phyloP scores from a whole-genome alignment of 2,888 invertebrate species.

The Polia nebulosa region DNA sequence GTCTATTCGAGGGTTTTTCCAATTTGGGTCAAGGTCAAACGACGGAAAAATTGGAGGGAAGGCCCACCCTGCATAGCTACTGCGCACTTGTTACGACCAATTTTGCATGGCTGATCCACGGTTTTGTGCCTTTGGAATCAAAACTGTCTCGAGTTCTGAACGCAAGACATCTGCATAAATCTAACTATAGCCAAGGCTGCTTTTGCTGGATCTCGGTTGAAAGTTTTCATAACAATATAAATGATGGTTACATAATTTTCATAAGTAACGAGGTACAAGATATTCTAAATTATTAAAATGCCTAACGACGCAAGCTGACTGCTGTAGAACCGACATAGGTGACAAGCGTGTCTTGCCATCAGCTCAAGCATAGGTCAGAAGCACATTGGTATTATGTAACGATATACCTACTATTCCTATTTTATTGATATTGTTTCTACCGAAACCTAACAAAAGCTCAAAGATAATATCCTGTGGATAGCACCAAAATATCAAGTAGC shows the following conservation, averaged over 20 bases:
- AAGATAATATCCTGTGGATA: constrained; percentile 56
- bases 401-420: not conserved
- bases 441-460: constrained; percentile 1
- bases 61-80: constrained; percentile 71
- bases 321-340: too few relatives aligned
- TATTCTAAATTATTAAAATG: constrained; percentile 4
- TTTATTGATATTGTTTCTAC: not conserved
- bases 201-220: not conserved
- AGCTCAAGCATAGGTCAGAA: not conserved
- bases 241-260: not conserved
- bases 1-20: constrained; percentile 69
- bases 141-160: not conserved
- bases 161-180: not conserved
- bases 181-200: too few relatives aligned
- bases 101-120: constrained; percentile 61
- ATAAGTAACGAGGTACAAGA: not conserved
- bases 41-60: constrained; percentile 73
- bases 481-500: constrained; percentile 57
- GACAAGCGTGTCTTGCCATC: not conserved
- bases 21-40: constrained; percentile 80
- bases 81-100: constrained; percentile 74
- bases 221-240: not conserved
- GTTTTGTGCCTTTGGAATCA: not conserved
- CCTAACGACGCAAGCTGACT: not conserved
- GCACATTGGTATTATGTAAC: not conserved